Base-by-base conservation (phyloP, 2,888 invertebrate species). In the Macrosiphum euphorbiae region DNA sequence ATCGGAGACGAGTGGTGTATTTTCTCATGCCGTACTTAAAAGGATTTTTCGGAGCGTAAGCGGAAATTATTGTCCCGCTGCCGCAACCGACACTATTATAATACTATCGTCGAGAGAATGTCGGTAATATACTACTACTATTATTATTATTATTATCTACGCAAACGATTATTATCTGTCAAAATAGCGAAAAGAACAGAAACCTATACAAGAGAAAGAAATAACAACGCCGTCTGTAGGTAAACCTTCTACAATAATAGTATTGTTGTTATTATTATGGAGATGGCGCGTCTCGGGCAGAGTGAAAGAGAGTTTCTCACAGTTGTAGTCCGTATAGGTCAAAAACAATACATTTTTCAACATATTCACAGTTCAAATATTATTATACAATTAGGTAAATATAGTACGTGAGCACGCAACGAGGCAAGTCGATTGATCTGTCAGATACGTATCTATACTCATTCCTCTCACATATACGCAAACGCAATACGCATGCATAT, bases 1-100 rank as follows among this genome's bases (percentile, higher is more conserved):
- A 92, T 87, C 87, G 87, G 87, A 55, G 86, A 61, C 87, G 61
- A 92, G 87, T 67, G 87, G 92, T n/a, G 88, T 44, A 78, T 52
- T 92, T 92, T 88, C 78, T 88, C 92, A 67, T 52, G 88, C 28
- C 24, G 26, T 91, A 86, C 87, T 88, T n/a, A n/a, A 88, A 92
- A 92, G 78, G 88, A 88, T 88, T 88, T 92, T 78, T 58, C 50
- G 35, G 35, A 84, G 84, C 58, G 13, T n/a, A 67, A 47, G n/a
- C 90, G 90, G 90, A 67, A 50, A 67, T 89, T 50, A 90, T 67
- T 35, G 90, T 67, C 47, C 89, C 41, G 13, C 86, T 44, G 47
- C 86, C 47, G 35, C 78, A 13, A 86, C 86, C 47, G 47, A 44
- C 86, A 44, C 86, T 28, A 78, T 78, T 78, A 78, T 78, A 78